Percentiles rank a stretch among this genome's conserved stretches.
Conservation (phyloP, 2,797 vertebrate species). For the Siniperca obscura region DNA sequence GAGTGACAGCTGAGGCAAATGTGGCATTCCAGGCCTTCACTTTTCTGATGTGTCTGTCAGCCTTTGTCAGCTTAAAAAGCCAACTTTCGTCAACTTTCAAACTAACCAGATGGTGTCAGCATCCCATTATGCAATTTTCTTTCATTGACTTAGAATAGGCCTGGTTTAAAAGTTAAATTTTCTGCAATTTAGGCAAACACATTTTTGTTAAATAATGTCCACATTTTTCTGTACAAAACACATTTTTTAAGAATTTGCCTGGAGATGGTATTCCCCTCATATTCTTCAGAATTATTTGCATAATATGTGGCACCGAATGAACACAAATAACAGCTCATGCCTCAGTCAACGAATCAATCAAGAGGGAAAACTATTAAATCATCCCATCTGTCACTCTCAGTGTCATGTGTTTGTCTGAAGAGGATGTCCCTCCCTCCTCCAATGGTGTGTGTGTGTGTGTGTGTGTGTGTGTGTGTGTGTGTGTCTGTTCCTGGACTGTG, state of each 20-base stretch:
- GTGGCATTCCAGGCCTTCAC: conserved; percentile 31
- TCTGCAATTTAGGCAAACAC: not conserved
- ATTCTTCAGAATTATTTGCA: conserved; percentile 11
- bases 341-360: conserved; percentile 49
- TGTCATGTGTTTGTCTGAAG: conserved; percentile 34
- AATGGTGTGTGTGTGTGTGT: conserved; percentile 20
- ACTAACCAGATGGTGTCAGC: conserved; percentile 53
- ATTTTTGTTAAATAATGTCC: not conserved
- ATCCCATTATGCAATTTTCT: conserved; percentile 1
- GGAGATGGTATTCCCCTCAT: conserved; percentile 1
- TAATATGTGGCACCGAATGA: conserved; percentile 33
- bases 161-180: conserved; percentile 3
- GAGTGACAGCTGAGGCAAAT: conserved; percentile 51
- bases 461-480: conserved; percentile 17
- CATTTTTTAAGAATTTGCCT: not conserved
- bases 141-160: not conserved
- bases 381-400: conserved; percentile 50
- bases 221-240: conserved; percentile 11
- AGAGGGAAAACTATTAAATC: conserved; percentile 59
- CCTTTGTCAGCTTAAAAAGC: not conserved
- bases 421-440: conserved; percentile 44
- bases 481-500: conserved; percentile 27
- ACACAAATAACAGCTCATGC: conserved; percentile 51
- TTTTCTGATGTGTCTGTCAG: conserved; percentile 11
- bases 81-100: conserved; percentile 8